A percentile compares a stretch with the other conserved stretches of the same genome.
Conservation (phyloP, 2,888 invertebrate species). For the Nymphalis c-album region DNA sequence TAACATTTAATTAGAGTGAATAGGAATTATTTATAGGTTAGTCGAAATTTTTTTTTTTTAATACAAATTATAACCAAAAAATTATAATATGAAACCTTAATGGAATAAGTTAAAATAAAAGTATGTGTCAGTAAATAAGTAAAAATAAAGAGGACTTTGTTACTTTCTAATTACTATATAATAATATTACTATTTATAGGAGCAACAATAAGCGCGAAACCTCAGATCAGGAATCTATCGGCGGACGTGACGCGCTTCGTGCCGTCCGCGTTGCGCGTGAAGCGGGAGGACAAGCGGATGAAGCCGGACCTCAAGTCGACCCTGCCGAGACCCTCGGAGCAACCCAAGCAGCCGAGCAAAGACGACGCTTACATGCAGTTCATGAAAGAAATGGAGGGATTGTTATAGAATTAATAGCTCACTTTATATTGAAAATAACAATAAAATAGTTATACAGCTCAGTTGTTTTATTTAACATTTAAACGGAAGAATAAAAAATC, state of each 20-base stretch:
- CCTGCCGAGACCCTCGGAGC: slow-evolving; percentile 77
- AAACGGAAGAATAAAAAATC: too few species aligned
- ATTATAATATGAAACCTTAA: too few species aligned
- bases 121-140: too few species aligned
- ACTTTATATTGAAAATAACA: background rate
- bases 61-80: too few species aligned
- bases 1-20: too few species aligned
- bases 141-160: background rate
- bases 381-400: slow-evolving; percentile 98
- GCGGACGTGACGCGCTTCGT: slow-evolving; percentile 98
- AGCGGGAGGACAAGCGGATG: slow-evolving; percentile 89
- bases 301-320: slow-evolving; percentile 80
- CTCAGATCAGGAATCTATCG: slow-evolving; percentile 95
- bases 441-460: background rate
- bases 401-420: slow-evolving; percentile 82
- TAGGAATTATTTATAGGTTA: too few species aligned
- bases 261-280: slow-evolving; percentile 95
- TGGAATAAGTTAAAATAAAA: background rate
- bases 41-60: too few species aligned
- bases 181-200: slow-evolving; percentile 59
- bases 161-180: background rate
- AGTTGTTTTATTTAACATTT: slow-evolving; percentile 8
- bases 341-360: slow-evolving; percentile 86
- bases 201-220: slow-evolving; percentile 97
- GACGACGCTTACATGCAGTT: slow-evolving; percentile 99